Conservation (phyloP, 1,140 invertebrate species). For the Brachionus asplanchnoidis region DNA sequence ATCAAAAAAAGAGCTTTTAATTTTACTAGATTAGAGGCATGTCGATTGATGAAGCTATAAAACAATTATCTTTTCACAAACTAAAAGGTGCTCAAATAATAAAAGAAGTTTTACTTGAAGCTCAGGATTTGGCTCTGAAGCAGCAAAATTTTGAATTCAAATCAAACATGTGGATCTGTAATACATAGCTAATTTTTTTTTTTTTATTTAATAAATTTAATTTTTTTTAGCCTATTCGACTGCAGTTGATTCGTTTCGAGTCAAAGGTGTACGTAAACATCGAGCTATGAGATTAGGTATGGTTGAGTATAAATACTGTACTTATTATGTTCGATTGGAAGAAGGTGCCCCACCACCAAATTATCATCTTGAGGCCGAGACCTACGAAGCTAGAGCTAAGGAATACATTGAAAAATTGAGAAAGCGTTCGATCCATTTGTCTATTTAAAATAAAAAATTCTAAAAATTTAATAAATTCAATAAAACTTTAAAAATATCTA, state of each 20-base stretch:
- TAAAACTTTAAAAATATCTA: background rate
- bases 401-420: conserved; percentile 29
- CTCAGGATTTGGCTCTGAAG: conserved; percentile 76
- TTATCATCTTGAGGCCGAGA: conserved; percentile 1
- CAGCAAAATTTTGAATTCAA: conserved; percentile 88
- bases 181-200: conserved; percentile 6
- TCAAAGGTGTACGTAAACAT: conserved; percentile 79
- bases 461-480: background rate
- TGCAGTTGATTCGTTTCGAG: conserved; percentile 66
- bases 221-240: conserved; percentile 75
- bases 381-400: conserved; percentile 34
- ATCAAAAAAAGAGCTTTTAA: conserved; percentile 1
- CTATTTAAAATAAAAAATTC: conserved; percentile 14
- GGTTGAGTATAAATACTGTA: conserved; percentile 72
- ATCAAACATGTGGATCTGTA: conserved; percentile 78
- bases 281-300: conserved; percentile 66
- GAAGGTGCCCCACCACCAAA: conserved; percentile 77
- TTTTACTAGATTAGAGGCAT: conserved; percentile 67
- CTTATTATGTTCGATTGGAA: conserved; percentile 83
- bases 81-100: conserved; percentile 76
- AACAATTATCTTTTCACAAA: conserved; percentile 62
- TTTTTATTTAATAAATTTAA: conserved; percentile 44
- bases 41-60: conserved; percentile 84
- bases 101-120: conserved; percentile 73
- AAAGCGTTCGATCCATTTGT: conserved; percentile 35